These are phyloP conservation scores for Trichacis sp. DNA, from an alignment of 2,888 invertebrate genomes.

Conservation along the genomic window DNA sequence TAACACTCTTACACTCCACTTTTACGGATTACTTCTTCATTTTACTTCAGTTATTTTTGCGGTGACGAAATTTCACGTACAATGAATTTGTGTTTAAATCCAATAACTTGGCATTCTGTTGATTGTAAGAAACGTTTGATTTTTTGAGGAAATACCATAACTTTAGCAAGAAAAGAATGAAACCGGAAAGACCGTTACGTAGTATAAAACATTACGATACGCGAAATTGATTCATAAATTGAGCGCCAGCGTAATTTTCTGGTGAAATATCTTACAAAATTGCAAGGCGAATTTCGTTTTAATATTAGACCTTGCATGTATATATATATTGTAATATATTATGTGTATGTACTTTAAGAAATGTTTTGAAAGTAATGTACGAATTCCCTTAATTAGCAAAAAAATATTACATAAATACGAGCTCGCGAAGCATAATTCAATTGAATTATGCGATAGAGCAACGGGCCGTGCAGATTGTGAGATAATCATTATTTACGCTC, in stretches of 20 bases:
- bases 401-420: constrained; percentile 5
- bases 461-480: constrained; percentile 18
- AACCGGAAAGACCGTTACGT: constrained; percentile 44
- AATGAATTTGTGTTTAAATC: too few species aligned
- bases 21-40: too few species aligned
- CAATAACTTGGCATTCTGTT: too few species aligned
- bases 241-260: constrained; percentile 45
- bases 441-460: constrained; percentile 28
- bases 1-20: too few species aligned
- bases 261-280: background rate
- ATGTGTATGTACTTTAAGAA: too few species aligned
- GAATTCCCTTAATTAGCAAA: constrained; percentile 7
- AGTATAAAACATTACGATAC: constrained; percentile 28
- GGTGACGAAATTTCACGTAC: too few species aligned
- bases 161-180: too few species aligned
- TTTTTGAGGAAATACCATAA: too few species aligned
- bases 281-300: background rate
- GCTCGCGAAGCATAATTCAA: constrained; percentile 14
- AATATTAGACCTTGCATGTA: too few species aligned
- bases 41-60: too few species aligned
- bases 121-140: background rate
- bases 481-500: constrained; percentile 25
- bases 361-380: background rate
- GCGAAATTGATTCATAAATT: constrained; percentile 60
- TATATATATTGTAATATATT: too few species aligned